Evolutionary conservation across 2,888 invertebrate species (phyloP), one percentile per base, ranked within the genome.

Genomic region (Drosophila robusta): DNA sequence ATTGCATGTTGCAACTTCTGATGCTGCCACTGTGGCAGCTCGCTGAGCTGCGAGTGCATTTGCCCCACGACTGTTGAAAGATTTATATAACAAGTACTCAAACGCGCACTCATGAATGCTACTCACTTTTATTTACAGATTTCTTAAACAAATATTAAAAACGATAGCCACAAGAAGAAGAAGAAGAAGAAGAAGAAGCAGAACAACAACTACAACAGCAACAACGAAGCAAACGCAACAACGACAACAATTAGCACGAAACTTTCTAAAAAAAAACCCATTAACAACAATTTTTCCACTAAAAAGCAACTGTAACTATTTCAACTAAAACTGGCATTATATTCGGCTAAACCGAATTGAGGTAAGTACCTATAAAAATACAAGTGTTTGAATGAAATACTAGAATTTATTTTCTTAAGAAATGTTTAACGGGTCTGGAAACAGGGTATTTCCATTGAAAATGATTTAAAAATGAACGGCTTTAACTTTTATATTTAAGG

Each of bases 81-180:
- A 80, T 80, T 72, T 65, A 75, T 83, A 62, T 75, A 69, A 64
- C 65, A 63, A 56, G 68, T 68, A 69, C 47, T 70, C 47, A 32
- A 52, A 50, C 39, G 39, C 38, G 26, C 52, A 56, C 65, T 74
- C 49, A 54, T 57, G 45, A 11, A 36, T 46, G 36, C 46, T 66
- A 42, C 63, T 60, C 57, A 26, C 69, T 74, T 75, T 61, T 85
- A 65, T 68, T 86, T 80, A 51, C 78, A 87, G 87, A 87, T 78
- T 78, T 86, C 73, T 68, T 80, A 80, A 61, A 66, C 60, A 77
- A 68, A 76, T 73, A 68, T 68, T 60, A 44, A 62, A 4, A 73
- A 72, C 78, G 68, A 84, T 70, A 68, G 77, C 74, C 56, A 55
- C 69, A 73, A 84, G 67, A 55, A 67, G 49, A 67, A 70, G 64